Conservation (phyloP, 2,888 invertebrate genomes). For the Zaprionus obscuricornis region DNA sequence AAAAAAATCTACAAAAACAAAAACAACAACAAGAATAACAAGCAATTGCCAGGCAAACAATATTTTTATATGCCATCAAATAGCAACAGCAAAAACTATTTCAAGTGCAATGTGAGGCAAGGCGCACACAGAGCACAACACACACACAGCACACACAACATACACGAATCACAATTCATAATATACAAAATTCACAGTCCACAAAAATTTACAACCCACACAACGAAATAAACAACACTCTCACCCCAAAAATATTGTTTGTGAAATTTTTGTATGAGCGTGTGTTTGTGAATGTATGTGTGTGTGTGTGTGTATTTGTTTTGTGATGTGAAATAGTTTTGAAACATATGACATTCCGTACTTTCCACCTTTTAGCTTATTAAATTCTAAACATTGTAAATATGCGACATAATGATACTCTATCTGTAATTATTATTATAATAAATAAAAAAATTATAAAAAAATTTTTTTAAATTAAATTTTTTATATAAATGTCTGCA, state of each 20-base stretch:
- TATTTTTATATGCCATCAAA: slow-evolving; percentile 16
- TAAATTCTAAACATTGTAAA: background rate
- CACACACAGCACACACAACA: too few relatives aligned
- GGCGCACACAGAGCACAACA: too few relatives aligned
- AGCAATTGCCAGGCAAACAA: slow-evolving; percentile 1
- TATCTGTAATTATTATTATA: too few relatives aligned
- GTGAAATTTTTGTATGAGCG: too few relatives aligned
- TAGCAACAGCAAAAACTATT: slow-evolving; percentile 47
- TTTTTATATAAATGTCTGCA: too few relatives aligned
- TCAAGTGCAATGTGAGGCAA: slow-evolving; percentile 71
- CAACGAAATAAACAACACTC: too few relatives aligned
- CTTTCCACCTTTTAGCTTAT: slow-evolving; percentile 42
- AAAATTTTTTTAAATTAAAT: too few relatives aligned
- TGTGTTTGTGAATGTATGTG: slow-evolving; percentile 16
- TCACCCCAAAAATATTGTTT: too few relatives aligned
- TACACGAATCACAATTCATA: too few relatives aligned
- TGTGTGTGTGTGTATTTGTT: slow-evolving; percentile 8
- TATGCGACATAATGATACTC: slow-evolving; percentile 15
- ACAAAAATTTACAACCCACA: too few relatives aligned
- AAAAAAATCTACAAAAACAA: slow-evolving; percentile 19
- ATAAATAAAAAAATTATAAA: slow-evolving; percentile 13
- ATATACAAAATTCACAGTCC: too few relatives aligned
- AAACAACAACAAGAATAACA: background rate
- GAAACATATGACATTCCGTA: slow-evolving; percentile 50
- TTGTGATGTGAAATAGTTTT: slow-evolving; percentile 50